Evolutionary conservation across 2,888 invertebrate species (phyloP).

Genomic region (Ethmia dodecea): DNA sequence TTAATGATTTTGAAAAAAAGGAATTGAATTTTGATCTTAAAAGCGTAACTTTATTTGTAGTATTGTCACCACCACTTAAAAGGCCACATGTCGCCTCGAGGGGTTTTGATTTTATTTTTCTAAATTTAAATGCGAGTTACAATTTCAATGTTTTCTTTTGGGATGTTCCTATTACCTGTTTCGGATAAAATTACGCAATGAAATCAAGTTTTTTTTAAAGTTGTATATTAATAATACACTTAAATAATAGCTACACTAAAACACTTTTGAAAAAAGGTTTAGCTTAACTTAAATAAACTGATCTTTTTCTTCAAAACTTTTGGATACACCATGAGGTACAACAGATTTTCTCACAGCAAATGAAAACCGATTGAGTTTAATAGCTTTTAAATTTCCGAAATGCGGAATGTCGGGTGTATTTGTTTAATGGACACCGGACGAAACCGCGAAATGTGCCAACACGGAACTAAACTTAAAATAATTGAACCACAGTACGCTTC

Average conservation of each 20-base stretch:
- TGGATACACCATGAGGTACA: too few relatives aligned
- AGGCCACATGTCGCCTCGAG: slow-evolving; percentile 74
- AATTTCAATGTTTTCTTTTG: slow-evolving; percentile 8
- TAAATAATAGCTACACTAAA: too few relatives aligned
- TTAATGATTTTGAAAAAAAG: slow-evolving; percentile 27
- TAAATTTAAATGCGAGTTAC: slow-evolving; percentile 21
- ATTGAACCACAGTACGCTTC: slow-evolving; percentile 64
- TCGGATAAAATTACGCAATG: too few relatives aligned
- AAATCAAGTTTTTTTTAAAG: too few relatives aligned
- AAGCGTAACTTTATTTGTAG: slow-evolving; percentile 73
- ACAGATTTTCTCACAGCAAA: neutral
- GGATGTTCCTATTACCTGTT: too few relatives aligned
- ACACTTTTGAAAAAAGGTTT: too few relatives aligned
- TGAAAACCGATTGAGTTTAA: slow-evolving; percentile 25
- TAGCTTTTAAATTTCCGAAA: slow-evolving; percentile 48
- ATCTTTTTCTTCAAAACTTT: too few relatives aligned
- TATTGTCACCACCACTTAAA: slow-evolving; percentile 74
- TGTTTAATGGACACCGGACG: slow-evolving; percentile 58
- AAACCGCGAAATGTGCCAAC: slow-evolving; percentile 67
- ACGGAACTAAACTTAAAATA: slow-evolving; percentile 76
- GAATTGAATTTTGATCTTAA: slow-evolving; percentile 58
- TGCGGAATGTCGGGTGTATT: slow-evolving; percentile 38
- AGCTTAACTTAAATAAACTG: too few relatives aligned
- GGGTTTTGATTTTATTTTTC: slow-evolving; percentile 60
- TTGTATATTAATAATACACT: too few relatives aligned